Conservation (phyloP, 2,797 vertebrate species). For the Rhinoraja longicauda region DNA sequence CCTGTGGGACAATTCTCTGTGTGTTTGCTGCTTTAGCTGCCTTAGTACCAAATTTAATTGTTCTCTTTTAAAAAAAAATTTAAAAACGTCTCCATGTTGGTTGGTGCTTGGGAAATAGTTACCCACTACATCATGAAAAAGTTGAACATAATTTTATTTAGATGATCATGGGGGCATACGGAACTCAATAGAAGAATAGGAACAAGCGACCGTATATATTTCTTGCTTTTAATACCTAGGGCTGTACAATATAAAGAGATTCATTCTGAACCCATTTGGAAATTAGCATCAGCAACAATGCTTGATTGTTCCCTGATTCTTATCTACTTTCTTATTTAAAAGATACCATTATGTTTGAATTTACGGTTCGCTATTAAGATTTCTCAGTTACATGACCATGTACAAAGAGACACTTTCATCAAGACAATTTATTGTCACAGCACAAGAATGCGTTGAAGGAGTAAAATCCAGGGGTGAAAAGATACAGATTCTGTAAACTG, state of each 20-base stretch:
- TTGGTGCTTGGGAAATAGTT: not conserved
- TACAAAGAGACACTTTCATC: constrained; percentile 18
- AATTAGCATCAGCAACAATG: constrained; percentile 13
- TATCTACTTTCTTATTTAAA: constrained; percentile 24
- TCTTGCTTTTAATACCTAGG: constrained; percentile 10
- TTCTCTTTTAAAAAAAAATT: not conserved
- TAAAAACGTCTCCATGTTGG: not conserved
- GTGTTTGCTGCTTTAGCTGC: not conserved
- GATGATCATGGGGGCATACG: not conserved
- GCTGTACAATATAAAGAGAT: not conserved
- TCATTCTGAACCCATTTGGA: not conserved
- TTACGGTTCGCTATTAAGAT: constrained; percentile 18
- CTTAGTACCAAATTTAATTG: not conserved
- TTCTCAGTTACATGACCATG: not conserved
- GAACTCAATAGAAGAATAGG: not conserved
- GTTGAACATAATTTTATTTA: constrained; percentile 2
- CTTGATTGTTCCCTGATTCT: constrained; percentile 1
- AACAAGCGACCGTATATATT: not conserved
- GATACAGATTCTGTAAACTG: not conserved
- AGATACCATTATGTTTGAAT: constrained; percentile 16
- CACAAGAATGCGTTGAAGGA: not conserved
- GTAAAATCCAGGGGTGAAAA: not conserved
- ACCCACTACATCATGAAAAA: not conserved
- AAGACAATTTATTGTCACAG: not conserved
- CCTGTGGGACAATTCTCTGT: not conserved